These are phyloP conservation scores for Disparrhopalites patrizii DNA, from an alignment of 2,888 invertebrate genomes.

Conservation along the genomic window DNA sequence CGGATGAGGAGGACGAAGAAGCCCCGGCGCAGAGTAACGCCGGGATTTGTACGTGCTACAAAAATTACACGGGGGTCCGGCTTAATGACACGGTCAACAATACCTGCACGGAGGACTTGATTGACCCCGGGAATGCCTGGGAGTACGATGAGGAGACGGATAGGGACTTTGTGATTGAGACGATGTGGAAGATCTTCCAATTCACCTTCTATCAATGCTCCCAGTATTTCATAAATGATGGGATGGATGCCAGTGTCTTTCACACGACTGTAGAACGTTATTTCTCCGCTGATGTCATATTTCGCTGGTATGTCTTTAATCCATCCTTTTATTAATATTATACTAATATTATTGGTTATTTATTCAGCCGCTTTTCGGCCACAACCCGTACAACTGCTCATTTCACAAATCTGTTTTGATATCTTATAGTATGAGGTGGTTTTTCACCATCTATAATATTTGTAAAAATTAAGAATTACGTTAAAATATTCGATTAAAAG, in stretches of 20 bases:
- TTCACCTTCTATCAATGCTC: constrained; percentile 10
- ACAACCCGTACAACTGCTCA: no score
- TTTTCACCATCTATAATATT: no score
- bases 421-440: no score
- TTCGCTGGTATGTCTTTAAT: constrained; percentile 17
- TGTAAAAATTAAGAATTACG: no score
- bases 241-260: background rate
- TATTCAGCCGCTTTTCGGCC: no score
- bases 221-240: background rate
- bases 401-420: no score
- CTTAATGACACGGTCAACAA: background rate
- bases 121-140: background rate
- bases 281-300: constrained; percentile 9
- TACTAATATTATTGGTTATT: no score
- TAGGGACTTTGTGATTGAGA: background rate
- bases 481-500: no score
- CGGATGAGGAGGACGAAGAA: no score
- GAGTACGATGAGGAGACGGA: background rate
- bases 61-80: background rate
- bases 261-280: constrained; percentile 10
- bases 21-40: no score
- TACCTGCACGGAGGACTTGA: background rate
- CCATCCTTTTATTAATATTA: no score
- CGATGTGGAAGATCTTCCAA: constrained; percentile 11
- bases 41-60: background rate